These are phyloP conservation scores for Apis mellifera DNA, from an alignment of 1,140 invertebrate genomes.

Conservation along the genomic window Amel_HAv3.1 CM009943.2:6559001-6559500, in stretches of 20 bases:
- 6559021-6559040: neutral
- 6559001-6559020: constrained; percentile 10
- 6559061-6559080: no score
- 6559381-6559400: constrained; percentile 47
- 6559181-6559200: neutral
- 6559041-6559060: no score
- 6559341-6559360: constrained; percentile 53
- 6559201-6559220: neutral
- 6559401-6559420: constrained; percentile 75
- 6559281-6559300: constrained; percentile 6
- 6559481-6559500: neutral
- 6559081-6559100: no score
- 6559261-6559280: neutral
- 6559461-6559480: constrained; percentile 41
- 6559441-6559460: constrained; percentile 51
- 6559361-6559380: constrained; percentile 67
- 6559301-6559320: constrained; percentile 40
- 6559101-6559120: no score
- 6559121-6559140: no score
- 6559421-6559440: constrained; percentile 69
- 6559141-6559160: no score
- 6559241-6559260: no score
- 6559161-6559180: no score
- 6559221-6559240: neutral
- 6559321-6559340: constrained; percentile 54